These are phyloP conservation scores for Artibeus jamaicensis DNA, from an alignment of 2,797 vertebrate genomes.

Conservation along the genomic window DNA sequence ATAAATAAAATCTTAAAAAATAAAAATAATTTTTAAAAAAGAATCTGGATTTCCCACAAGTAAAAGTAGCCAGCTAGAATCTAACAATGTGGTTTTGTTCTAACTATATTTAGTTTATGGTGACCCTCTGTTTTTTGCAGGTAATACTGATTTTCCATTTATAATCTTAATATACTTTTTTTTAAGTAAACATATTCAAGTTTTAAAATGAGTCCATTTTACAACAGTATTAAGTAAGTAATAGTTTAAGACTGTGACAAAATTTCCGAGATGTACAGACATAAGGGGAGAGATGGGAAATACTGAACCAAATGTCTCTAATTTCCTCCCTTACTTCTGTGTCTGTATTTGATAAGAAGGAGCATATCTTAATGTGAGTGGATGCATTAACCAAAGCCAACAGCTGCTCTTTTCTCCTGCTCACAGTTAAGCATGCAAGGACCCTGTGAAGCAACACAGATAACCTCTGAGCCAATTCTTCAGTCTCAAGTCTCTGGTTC, in stretches of 20 bases:
- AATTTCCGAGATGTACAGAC: not conserved
- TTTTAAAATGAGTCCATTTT: not conserved
- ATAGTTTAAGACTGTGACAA: not conserved
- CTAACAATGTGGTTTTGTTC: not conserved
- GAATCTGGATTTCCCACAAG: not conserved
- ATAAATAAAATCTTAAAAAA: no score
- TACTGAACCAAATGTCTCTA: not conserved
- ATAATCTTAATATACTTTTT: not conserved
- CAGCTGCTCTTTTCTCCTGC: no score
- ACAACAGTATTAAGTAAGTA: not conserved
- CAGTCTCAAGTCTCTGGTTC: not conserved
- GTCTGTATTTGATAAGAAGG: not conserved
- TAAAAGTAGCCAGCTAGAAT: not conserved
- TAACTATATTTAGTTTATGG: not conserved
- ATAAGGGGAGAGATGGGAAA: not conserved
- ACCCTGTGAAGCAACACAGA: accelerated
- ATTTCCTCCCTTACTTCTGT: not conserved
- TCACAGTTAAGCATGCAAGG: not conserved
- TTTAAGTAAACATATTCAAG: not conserved
- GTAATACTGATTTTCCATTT: not conserved
- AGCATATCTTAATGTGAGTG: not conserved
- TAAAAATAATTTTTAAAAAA: no score
- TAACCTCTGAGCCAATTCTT: not conserved
- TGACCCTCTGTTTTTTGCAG: not conserved
- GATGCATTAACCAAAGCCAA: not conserved